phyloP scores from a whole-genome alignment of 1,140 invertebrate genomes.

The Rhynchophorus ferrugineus region DNA sequence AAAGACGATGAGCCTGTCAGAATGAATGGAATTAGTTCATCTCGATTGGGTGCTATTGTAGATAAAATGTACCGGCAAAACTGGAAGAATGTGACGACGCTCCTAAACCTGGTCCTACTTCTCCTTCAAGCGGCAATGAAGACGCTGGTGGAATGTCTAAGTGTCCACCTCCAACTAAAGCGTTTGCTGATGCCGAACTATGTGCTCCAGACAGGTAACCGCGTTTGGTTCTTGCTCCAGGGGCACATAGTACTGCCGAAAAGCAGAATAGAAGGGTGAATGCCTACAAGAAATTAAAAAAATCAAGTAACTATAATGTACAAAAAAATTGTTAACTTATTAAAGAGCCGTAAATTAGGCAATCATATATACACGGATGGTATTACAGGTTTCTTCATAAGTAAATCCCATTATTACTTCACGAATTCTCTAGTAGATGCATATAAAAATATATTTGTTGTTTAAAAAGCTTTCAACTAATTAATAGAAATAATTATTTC shows the following conservation, averaged over 20 bases:
- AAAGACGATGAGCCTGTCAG: neutral
- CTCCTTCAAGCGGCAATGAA: slow-evolving; percentile 16
- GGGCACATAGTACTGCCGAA: slow-evolving; percentile 19
- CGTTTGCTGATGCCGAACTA: slow-evolving; percentile 20
- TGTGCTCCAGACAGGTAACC: slow-evolving; percentile 22
- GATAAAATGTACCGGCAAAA: slow-evolving; percentile 2
- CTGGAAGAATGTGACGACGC: neutral
- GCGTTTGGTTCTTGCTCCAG: slow-evolving; percentile 26
- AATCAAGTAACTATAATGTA: slow-evolving; percentile 2
- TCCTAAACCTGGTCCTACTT: neutral
- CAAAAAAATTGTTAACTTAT: neutral
- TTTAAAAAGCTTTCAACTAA: too few relatives aligned
- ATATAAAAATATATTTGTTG: too few relatives aligned
- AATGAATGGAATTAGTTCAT: neutral
- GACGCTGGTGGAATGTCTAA: slow-evolving; percentile 16
- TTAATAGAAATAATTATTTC: too few relatives aligned
- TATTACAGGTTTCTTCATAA: too few relatives aligned
- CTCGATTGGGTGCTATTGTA: too few relatives aligned
- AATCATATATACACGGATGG: too few relatives aligned
- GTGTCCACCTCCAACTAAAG: slow-evolving; percentile 9
- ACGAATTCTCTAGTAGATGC: too few relatives aligned
- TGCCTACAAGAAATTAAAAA: slow-evolving; percentile 23
- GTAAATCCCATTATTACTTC: too few relatives aligned
- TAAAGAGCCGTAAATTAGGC: too few relatives aligned
- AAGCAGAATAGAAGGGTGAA: slow-evolving; percentile 24